A percentile compares a stretch with the other conserved stretches of the same genome.
These are phyloP conservation scores for Seriola aureovittata DNA, from an alignment of 2,113 vertebrate species.

Conservation along the genomic window DNA sequence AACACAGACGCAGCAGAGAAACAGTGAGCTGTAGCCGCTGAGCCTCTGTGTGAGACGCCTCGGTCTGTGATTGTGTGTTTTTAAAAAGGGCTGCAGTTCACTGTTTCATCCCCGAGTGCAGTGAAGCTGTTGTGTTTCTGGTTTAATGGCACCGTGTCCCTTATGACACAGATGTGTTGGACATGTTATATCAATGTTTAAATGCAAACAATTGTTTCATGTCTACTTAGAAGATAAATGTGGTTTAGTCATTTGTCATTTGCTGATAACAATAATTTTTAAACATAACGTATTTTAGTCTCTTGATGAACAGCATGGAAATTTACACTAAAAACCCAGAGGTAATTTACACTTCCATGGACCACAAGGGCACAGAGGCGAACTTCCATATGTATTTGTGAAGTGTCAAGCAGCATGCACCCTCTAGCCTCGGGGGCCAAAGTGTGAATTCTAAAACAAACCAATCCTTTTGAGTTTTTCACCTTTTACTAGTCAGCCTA, in stretches of 20 bases:
- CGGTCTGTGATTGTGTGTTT: too few relatives aligned
- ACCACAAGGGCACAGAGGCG: slow-evolving; percentile 5
- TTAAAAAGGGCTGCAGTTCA: too few relatives aligned
- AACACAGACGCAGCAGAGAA: too few relatives aligned
- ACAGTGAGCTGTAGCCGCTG: too few relatives aligned
- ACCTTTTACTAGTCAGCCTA: background rate
- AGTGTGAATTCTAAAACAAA: slow-evolving; percentile 34
- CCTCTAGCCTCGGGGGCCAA: background rate
- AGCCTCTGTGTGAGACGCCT: too few relatives aligned
- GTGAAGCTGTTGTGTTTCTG: too few relatives aligned
- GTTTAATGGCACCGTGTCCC: too few relatives aligned
- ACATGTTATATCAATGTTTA: too few relatives aligned
- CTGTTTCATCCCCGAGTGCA: too few relatives aligned
- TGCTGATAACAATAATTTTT: background rate
- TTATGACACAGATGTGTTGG: too few relatives aligned
- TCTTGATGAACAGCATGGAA: background rate
- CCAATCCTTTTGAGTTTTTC: slow-evolving; percentile 43
- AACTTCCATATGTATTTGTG: background rate
- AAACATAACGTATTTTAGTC: background rate
- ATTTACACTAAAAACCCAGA: background rate
- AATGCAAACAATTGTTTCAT: too few relatives aligned
- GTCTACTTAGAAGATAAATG: too few relatives aligned
- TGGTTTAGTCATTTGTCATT: background rate
- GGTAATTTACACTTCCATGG: background rate
- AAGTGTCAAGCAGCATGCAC: slow-evolving; percentile 8